phyloP scores from a whole-genome alignment of 2,113 vertebrate species.

The Paratilapia polleni region DNA sequence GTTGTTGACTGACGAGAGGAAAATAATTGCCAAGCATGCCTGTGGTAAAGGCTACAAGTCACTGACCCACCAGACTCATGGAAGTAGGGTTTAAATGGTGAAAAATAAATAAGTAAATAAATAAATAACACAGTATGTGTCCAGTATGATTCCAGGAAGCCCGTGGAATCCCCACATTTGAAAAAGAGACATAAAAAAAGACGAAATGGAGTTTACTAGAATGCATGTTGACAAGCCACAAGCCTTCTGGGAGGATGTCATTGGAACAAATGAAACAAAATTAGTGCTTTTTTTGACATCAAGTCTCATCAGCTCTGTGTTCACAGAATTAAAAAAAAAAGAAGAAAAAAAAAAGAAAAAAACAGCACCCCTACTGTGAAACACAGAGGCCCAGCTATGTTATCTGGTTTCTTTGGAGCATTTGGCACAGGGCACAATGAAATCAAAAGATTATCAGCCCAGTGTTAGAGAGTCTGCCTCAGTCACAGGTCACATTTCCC shows the following conservation, averaged over 20 bases:
- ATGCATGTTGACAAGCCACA: not conserved
- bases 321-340: not conserved
- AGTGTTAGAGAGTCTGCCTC: not conserved
- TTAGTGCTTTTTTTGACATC: constrained; percentile 7
- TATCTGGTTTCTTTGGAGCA: not conserved
- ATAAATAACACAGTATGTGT: no score
- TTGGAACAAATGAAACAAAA: not conserved
- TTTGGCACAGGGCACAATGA: not conserved
- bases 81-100: not conserved
- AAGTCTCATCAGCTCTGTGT: not conserved
- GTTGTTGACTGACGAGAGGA: not conserved
- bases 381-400: not conserved
- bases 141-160: no score
- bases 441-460: not conserved
- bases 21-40: not conserved
- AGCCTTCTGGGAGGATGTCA: not conserved
- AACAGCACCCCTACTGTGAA: not conserved
- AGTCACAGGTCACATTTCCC: not conserved
- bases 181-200: not conserved
- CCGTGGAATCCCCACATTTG: not conserved
- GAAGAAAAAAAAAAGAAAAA: not conserved
- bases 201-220: not conserved
- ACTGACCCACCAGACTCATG: not conserved
- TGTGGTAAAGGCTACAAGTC: not conserved
- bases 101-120: no score